Evolutionary conservation across 2,888 invertebrate species (phyloP), one percentile per base, ranked within the genome.

Genomic region (Lasioglossum marginatum): DNA sequence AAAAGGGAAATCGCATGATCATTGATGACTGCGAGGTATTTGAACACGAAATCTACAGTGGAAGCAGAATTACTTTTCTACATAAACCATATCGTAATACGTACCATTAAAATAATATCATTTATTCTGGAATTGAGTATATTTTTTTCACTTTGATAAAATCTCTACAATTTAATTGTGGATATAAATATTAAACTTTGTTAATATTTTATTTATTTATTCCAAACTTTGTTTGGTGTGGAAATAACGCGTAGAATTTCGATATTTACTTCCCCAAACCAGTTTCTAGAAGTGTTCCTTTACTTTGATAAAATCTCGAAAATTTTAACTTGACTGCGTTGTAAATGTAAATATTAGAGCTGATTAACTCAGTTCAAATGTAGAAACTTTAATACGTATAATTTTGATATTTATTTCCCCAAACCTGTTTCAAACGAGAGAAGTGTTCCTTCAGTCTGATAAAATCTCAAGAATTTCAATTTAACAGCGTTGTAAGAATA

Each of bases 1-100:
- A 40, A 68, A 60, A 48, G 77, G 70, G 86, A 34, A 86, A 63
- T 40, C n/a, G 34, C 52, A 48, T 63, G 45, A 77, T 60, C 77
- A 52, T 60, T 57, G 63, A 77, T 40, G 52, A 31, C 40, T 40
- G 48, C 31, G 34, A 40, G 4, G 34, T 48, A 71, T 34, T 48
- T 37, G n/a, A 40, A 40, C 70, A n/a, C 1, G 70, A 70, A 70
- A 40, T 40, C 40, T 4, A 40, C 14, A 10, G 23, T 4, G 12
- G n/a, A 5, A 2, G 34, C 10, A 10, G 23, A 66, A 37, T 37
- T 23, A 23, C 19, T 37, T 37, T 19, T 12, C 31, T 37, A 34
- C 23, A 68, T 23, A 34, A 34, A 34, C 66, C 34, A 27, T 60
- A 6, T 34, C 66, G 31, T 34, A 31, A 63, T 34, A n/a, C n/a